Percentiles rank a stretch among this genome's conserved stretches.
These are phyloP conservation scores for Pardosa pseudoannulata DNA, from an alignment of 2,888 invertebrate species.

Conservation along the genomic window DNA sequence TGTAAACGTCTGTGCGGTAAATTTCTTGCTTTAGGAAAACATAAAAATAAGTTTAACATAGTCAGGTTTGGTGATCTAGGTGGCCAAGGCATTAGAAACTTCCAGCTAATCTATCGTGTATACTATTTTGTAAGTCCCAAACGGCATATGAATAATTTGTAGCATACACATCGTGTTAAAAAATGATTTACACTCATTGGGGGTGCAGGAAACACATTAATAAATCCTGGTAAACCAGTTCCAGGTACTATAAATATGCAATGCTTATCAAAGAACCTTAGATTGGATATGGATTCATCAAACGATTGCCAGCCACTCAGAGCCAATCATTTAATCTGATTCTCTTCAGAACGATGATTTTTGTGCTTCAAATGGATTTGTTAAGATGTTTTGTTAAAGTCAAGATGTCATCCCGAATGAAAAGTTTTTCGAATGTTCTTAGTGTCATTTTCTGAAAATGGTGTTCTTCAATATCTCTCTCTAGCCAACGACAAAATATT, in stretches of 20 bases:
- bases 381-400: neutral
- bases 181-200: slow-evolving; percentile 16
- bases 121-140: neutral
- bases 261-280: neutral
- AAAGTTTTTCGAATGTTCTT: slow-evolving; percentile 3
- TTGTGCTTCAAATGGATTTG: neutral
- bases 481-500: slow-evolving; percentile 16
- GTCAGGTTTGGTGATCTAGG: slow-evolving; percentile 14
- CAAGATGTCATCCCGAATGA: slow-evolving; percentile 3
- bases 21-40: slow-evolving; percentile 18
- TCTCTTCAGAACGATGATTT: slow-evolving; percentile 7
- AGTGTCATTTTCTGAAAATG: neutral
- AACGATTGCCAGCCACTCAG: slow-evolving; percentile 6
- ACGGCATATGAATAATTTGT: slow-evolving; percentile 6
- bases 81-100: neutral
- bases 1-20: slow-evolving; percentile 19
- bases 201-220: slow-evolving; percentile 20
- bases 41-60: slow-evolving; percentile 9
- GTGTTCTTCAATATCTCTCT: slow-evolving; percentile 17
- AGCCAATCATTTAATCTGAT: slow-evolving; percentile 11
- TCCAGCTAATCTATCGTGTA: neutral
- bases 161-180: neutral
- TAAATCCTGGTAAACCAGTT: neutral
- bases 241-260: slow-evolving; percentile 7
- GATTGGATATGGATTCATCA: slow-evolving; percentile 9